phyloP scores from a whole-genome alignment of 2,797 vertebrate genomes.

The Poecilia picta region DNA sequence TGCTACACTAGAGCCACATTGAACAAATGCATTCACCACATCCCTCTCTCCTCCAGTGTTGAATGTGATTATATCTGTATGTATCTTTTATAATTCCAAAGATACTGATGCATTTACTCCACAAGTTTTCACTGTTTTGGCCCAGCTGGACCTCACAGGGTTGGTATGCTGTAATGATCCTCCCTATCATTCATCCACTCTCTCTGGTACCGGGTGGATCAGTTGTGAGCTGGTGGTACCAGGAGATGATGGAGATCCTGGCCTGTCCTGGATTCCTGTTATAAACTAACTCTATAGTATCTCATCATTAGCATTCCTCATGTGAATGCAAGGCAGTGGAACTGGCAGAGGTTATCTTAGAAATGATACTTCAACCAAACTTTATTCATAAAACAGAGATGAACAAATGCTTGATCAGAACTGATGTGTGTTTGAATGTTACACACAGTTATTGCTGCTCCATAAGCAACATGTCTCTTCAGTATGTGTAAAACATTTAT shows the following conservation, averaged over 20 bases:
- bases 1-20: background rate
- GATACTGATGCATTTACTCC: background rate
- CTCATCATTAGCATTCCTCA: constrained; percentile 31
- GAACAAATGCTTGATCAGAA: background rate
- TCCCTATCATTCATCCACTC: background rate
- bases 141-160: background rate
- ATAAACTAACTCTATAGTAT: constrained; percentile 36
- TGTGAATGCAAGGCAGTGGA: constrained; percentile 11
- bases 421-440: background rate
- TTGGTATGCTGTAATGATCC: background rate
- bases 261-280: background rate
- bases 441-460: background rate
- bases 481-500: background rate
- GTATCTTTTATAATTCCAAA: background rate
- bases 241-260: constrained; percentile 54
- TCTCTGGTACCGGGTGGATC: background rate
- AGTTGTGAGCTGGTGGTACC: constrained; percentile 36
- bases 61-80: background rate
- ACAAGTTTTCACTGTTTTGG: background rate
- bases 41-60: background rate
- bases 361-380: background rate
- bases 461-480: background rate
- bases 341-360: background rate
- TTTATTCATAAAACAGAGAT: background rate
- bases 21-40: background rate